Base-by-base conservation (phyloP, 1,140 invertebrate genomes). In the Muscidifurax raptorellus region DNA sequence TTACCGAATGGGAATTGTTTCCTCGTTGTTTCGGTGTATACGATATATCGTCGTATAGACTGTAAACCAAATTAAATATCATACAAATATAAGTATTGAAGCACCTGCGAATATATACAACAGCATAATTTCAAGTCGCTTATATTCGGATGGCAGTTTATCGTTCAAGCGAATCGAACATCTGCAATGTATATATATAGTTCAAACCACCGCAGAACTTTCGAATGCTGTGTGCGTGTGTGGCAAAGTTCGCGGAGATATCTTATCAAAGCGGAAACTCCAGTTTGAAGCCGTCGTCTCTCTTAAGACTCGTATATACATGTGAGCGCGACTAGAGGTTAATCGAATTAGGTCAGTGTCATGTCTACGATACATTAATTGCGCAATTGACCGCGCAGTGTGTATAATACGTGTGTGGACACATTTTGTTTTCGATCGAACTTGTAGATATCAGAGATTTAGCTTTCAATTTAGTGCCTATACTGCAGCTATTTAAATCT, bases 271-370 rank as follows among this genome's bases (percentile, higher is more conserved):
- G 40, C 67, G 69, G 40, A 72, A 72, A 81, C 40, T 74, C 27
- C 67, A 25, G 67, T 59, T 59, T 59, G 7, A n/a, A 44, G 32
- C 78, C 22, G 22, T 28, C 40, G 18, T 59, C 52, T 22, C 52
- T 59, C 52, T 59, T n/a, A n/a, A n/a, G 18, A 18, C 25, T 81
- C 27, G 25, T 36, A n/a, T n/a, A 36, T 47, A 47, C n/a, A n/a
- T n/a, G 36, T 59, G 22, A 81, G 67, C 40, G 13, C 44, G 64
- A 32, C 44, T 52, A n/a, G 67, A 72, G 30, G 69, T 72, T 72
- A 84, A 84, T 84, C 76, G 22, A 84, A 84, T 84, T 84, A 47
- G 83, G 83, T 80, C 83, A 78, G 47, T 80, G 77, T 80, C 67
- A 77, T 27, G 59, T 44, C 52, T 82, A 52, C 27, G 80, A 52